These are phyloP conservation scores for Saguinus imperator DNA, from an alignment of 2,113 vertebrate genomes.

Conservation along the genomic window DNA sequence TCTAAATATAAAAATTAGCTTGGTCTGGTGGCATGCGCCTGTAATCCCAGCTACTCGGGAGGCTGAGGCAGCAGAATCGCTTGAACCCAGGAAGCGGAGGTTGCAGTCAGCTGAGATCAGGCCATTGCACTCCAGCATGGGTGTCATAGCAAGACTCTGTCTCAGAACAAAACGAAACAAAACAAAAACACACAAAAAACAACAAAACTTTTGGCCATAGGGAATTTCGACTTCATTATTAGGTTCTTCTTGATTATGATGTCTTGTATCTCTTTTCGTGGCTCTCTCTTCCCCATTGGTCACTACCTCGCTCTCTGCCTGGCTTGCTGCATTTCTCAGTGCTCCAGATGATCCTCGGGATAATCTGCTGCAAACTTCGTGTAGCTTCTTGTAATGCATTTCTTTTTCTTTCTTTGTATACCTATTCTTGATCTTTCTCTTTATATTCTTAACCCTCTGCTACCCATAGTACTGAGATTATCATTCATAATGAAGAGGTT, in stretches of 20 bases:
- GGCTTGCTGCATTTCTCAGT: neutral
- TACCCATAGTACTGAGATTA: neutral
- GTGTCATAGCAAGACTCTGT: too few relatives aligned
- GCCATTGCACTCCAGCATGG: too few relatives aligned
- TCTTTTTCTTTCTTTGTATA: neutral
- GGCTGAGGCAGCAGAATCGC: too few relatives aligned
- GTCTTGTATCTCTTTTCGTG: neutral
- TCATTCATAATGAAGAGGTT: neutral
- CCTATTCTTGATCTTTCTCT: neutral
- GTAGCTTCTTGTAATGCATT: neutral
- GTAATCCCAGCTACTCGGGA: too few relatives aligned
- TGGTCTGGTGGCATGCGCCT: too few relatives aligned
- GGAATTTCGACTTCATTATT: neutral
- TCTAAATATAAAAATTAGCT: too few relatives aligned
- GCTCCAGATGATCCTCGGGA: too few relatives aligned
- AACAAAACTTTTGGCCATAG: neutral
- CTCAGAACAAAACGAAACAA: too few relatives aligned
- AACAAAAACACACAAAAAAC: too few relatives aligned
- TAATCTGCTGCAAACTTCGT: neutral
- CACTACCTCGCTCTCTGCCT: neutral
- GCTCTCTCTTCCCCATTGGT: neutral
- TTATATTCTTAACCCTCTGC: neutral
- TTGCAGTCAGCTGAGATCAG: too few relatives aligned
- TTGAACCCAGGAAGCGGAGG: too few relatives aligned
- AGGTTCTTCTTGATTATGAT: neutral